Evolutionary conservation across 2,113 vertebrate species (phyloP).

Genomic region (Oreochromis aureus): DNA sequence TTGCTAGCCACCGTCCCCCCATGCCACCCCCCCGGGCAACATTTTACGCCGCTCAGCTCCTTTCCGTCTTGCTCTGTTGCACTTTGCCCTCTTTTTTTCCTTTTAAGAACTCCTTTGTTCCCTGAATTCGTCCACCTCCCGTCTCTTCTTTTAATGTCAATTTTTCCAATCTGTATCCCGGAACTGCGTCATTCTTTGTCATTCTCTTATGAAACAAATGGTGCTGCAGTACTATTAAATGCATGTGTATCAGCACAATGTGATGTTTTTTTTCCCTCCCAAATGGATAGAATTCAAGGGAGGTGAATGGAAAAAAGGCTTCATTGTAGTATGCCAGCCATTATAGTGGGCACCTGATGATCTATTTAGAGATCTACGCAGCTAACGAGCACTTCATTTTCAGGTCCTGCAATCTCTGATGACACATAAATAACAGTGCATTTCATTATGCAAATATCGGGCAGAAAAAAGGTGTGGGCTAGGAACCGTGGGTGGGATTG

Average conservation of each 20-base stretch:
- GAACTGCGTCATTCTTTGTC: not conserved
- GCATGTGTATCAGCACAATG: not conserved
- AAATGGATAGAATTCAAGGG: not conserved
- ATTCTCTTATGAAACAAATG: not conserved
- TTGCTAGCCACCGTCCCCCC: not conserved
- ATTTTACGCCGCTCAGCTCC: not conserved
- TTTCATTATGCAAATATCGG: conserved; percentile 53
- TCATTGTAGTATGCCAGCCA: not conserved
- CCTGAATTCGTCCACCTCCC: not conserved
- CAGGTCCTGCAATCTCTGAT: conserved; percentile 26
- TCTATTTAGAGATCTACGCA: conserved; percentile 22
- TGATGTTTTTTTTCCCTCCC: not conserved
- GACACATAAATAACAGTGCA: conserved; percentile 33
- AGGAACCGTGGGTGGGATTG: not conserved
- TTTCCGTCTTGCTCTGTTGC: not conserved
- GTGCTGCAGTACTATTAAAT: not conserved
- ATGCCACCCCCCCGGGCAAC: not conserved
- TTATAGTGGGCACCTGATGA: conserved; percentile 16
- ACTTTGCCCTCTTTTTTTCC: not conserved
- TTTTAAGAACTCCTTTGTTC: not conserved
- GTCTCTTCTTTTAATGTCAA: not conserved
- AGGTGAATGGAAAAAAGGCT: not conserved
- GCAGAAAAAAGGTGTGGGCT: not conserved
- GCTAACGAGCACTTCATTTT: conserved; percentile 36
- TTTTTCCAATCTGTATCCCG: not conserved